Percentiles rank a stretch among this genome's conserved stretches.
Conservation (phyloP, 2,113 vertebrate genomes). For the Opisthocomus hoazin region DNA sequence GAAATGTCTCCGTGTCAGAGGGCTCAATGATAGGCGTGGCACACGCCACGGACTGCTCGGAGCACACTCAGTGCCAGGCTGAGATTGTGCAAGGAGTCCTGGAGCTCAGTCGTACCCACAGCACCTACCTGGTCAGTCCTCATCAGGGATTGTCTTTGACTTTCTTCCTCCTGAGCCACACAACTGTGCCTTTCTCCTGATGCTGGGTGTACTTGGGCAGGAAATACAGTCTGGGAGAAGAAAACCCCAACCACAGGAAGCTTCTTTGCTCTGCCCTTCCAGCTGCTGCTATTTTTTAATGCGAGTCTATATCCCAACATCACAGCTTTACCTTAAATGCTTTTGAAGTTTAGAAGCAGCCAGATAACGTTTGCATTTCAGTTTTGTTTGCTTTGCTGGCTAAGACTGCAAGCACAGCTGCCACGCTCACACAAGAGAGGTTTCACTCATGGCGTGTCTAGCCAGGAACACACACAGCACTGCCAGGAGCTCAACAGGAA, state of each 20-base stretch:
- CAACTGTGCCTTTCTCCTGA: not conserved
- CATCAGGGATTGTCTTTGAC: not conserved
- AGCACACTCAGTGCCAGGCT: not conserved
- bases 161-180: not conserved
- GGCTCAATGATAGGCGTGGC: not conserved
- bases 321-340: not conserved
- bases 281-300: not conserved
- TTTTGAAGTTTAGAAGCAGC: not conserved
- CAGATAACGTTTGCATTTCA: not conserved
- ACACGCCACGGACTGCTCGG: not conserved
- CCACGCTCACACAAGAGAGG: not conserved
- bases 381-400: constrained; percentile 13
- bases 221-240: not conserved
- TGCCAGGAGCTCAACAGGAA: not conserved
- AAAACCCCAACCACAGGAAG: not conserved
- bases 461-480: not conserved
- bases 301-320: not conserved
- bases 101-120: not conserved
- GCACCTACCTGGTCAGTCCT: not conserved
- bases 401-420: not conserved
- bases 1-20: not conserved
- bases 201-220: not conserved
- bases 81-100: not conserved
- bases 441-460: not conserved
- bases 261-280: not conserved